Base-by-base conservation (phyloP, 2,888 invertebrate species). In the Mamestra brassicae region DNA sequence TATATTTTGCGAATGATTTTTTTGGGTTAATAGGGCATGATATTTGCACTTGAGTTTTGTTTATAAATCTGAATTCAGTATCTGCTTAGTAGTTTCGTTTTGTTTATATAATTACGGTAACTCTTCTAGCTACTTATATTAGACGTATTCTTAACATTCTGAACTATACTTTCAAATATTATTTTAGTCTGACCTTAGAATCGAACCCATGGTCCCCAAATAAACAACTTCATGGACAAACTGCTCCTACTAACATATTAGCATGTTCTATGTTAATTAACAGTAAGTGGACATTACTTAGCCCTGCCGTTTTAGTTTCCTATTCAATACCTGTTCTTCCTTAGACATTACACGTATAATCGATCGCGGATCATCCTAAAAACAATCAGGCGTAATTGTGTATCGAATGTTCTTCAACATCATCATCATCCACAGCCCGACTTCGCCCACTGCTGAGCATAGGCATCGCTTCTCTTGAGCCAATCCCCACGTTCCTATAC, bases 241-340 rank as follows among this genome's bases (percentile, higher is more conserved):
- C 26, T 71, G 11, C 13, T 60, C 38, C 15, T 64, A 55, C 17
- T 60, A 38, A 72, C 38, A 17, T 34, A 63, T 81, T 81, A 74
- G 50, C 64, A 74, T 52, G n/a, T 17, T 55, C 7, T 65, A 45
- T 55, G 26, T 45, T 64, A 73, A 80, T 45, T 50, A 17, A 54
- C 34, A 47, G 47, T 54, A 50, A 60, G 34, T 38, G 64, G 17
- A 47, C n/a, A 15, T 61, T 26, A 26, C 26, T 26, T n/a, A 61
- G 42, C 42, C n/a, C n/a, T 42, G 36, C 38, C 38, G 8, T 58
- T 58, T 58, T 8, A n/a, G 42, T 42, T 42, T 81, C 85, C 74
- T 84, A 87, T 88, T 88, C 81, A 65, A 82, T 80, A 73, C 83
- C 81, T 81, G 85, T 75, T 78, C 7, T 66, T 68, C n/a, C 60